Percentiles rank a stretch among this genome's conserved stretches.
Evolutionary conservation across 2,888 invertebrate genomes (phyloP).

Genomic region (Hipparchia semele): DNA sequence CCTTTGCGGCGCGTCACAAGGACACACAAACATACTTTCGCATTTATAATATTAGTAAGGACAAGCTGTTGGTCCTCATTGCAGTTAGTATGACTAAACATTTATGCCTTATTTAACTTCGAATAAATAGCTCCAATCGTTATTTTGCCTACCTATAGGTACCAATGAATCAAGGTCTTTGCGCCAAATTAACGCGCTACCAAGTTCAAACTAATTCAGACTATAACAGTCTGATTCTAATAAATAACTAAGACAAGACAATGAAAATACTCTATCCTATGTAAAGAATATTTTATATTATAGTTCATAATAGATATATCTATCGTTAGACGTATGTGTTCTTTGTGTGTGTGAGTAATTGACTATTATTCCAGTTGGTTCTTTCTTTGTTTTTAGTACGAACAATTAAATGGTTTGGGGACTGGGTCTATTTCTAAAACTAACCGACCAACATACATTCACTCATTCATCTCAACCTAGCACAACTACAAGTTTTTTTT

Average conservation of each 20-base stretch:
- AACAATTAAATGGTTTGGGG: not conserved
- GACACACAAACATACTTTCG: no score
- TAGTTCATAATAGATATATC: not conserved
- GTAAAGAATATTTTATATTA: not conserved
- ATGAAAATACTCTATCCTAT: not conserved
- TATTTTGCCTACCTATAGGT: not conserved
- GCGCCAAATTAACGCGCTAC: not conserved
- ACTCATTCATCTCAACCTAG: no score
- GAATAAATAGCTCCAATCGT: not conserved
- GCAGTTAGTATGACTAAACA: no score
- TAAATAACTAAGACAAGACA: not conserved
- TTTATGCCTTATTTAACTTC: not conserved
- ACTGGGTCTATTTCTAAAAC: no score
- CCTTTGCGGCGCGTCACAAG: no score
- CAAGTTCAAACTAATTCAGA: not conserved
- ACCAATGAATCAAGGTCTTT: not conserved
- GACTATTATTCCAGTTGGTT: not conserved
- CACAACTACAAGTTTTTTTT: no score
- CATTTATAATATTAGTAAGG: no score
- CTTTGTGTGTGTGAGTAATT: not conserved
- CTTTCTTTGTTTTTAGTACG: not conserved
- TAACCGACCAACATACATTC: no score
- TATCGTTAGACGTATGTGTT: constrained; percentile 2
- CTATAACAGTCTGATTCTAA: not conserved
- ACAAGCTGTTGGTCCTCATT: no score